These are phyloP conservation scores for Etheostoma perlongum DNA, from an alignment of 2,797 vertebrate species.

Conservation along the genomic window DNA sequence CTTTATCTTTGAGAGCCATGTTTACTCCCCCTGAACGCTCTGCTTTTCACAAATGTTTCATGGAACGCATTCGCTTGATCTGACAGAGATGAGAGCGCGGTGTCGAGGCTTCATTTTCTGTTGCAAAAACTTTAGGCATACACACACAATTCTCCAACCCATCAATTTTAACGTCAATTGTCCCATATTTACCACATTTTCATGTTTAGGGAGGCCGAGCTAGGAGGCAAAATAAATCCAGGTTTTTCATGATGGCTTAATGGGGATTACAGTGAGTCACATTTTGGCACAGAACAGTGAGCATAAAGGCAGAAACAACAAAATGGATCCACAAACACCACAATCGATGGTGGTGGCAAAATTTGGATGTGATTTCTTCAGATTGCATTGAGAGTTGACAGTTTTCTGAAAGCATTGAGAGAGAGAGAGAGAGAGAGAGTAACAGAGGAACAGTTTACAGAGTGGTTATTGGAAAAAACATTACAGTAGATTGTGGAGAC, in stretches of 20 bases:
- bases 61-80: slow-evolving; percentile 55
- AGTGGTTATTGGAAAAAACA: slow-evolving; percentile 59
- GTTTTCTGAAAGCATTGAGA: slow-evolving; percentile 52
- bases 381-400: slow-evolving; percentile 51
- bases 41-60: slow-evolving; percentile 71
- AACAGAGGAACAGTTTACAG: slow-evolving; percentile 30
- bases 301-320: slow-evolving; percentile 61
- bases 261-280: slow-evolving; percentile 53
- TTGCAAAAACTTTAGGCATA: slow-evolving; percentile 42
- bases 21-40: slow-evolving; percentile 68
- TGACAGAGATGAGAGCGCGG: slow-evolving; percentile 54
- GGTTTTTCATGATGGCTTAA: slow-evolving; percentile 56
- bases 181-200: slow-evolving; percentile 60
- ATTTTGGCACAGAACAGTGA: slow-evolving; percentile 59
- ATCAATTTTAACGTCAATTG: slow-evolving; percentile 62
- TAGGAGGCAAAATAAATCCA: slow-evolving; percentile 60
- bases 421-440: neutral
- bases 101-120: slow-evolving; percentile 54
- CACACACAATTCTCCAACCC: slow-evolving; percentile 17
- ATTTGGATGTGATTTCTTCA: slow-evolving; percentile 53
- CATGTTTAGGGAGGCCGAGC: slow-evolving; percentile 49
- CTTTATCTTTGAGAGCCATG: slow-evolving; percentile 82
- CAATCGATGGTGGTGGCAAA: slow-evolving; percentile 61
- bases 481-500: slow-evolving; percentile 44
- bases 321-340: slow-evolving; percentile 70